Evolutionary conservation across 2,888 invertebrate species (phyloP), one percentile per base, ranked within the genome.

Genomic region (Atrina japonica): DNA sequence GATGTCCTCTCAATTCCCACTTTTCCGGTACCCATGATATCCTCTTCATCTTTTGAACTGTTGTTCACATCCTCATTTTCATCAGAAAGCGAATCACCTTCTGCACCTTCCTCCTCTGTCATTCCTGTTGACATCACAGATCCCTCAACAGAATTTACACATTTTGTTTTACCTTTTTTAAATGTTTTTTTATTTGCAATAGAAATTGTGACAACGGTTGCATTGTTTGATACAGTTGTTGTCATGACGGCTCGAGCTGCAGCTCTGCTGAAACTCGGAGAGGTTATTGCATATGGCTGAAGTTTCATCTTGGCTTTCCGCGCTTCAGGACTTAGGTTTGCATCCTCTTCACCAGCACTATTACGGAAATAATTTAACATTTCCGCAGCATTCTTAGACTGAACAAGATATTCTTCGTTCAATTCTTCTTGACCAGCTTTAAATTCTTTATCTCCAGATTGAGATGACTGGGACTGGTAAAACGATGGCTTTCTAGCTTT

Each of bases 231-330:
- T 3, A 85, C 80, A 50, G 80, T 80, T 0, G 86, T 86, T n/a
- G 83, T 84, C 77, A 84, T 82, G 7, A 85, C 70, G 21, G 84
- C 86, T 66, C 76, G 77, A 2, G 82, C 86, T 43, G 84, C 80
- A 35, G 86, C 80, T 21, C 82, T 82, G 56, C 78, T 80, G 63
- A 84, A 85, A 61, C 83, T 85, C 30, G 83, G 84, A 16, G 83
- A 85, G 56, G 83, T 83, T 29, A 85, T 76, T 29, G 78, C 79
- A 70, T 76, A 81, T 53, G 79, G 81, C 50, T 66, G 66, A 25
- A 56, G 58, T 47, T 66, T 70, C 53, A 53, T 60, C 47, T 52
- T 52, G 5, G 50, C 21, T 56, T 43, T 68, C 30, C 61, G 61
- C 27, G 52, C 53, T 27, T 68, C 68, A 35, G 61, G 61, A 49